Conservation (phyloP, 2,888 invertebrate species). For the Malthinus flaveolus region DNA sequence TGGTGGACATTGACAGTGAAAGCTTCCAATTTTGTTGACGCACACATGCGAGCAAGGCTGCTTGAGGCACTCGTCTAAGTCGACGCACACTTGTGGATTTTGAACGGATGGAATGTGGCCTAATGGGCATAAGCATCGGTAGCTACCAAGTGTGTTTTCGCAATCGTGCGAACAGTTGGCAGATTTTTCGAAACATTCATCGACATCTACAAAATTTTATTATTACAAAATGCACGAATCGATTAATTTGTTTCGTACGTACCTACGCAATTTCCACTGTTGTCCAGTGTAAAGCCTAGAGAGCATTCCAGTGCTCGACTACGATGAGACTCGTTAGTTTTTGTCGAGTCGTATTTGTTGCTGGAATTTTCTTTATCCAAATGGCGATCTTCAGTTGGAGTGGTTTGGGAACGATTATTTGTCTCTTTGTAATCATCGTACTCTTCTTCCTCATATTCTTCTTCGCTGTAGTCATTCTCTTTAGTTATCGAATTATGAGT, state of each 20-base stretch:
- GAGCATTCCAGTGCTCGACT: constrained; percentile 38
- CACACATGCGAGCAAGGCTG: constrained; percentile 44
- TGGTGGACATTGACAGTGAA: constrained; percentile 46
- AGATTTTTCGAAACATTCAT: constrained; percentile 45
- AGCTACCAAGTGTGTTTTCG: constrained; percentile 57
- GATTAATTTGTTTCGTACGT: not conserved
- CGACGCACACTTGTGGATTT: constrained; percentile 55
- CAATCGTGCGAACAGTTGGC: constrained; percentile 56
- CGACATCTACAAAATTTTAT: constrained; percentile 40
- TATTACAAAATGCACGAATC: not conserved
- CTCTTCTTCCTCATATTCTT: constrained; percentile 9
- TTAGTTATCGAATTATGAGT: not conserved
- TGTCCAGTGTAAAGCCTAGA: constrained; percentile 33
- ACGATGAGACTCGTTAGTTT: constrained; percentile 31
- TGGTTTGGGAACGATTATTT: too few species aligned
- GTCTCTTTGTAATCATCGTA: not conserved
- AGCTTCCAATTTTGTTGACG: constrained; percentile 46
- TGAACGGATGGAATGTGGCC: constrained; percentile 57
- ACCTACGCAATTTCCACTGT: constrained; percentile 15
- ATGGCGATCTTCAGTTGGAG: too few species aligned
- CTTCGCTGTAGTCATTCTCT: constrained; percentile 6
- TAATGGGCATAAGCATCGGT: constrained; percentile 62
- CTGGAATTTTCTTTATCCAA: not conserved
- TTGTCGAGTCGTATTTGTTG: constrained; percentile 33
- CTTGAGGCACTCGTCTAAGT: constrained; percentile 54